Evolutionary conservation across 1,140 invertebrate species (phyloP).

Genomic region (Lucilia cuprina): DNA sequence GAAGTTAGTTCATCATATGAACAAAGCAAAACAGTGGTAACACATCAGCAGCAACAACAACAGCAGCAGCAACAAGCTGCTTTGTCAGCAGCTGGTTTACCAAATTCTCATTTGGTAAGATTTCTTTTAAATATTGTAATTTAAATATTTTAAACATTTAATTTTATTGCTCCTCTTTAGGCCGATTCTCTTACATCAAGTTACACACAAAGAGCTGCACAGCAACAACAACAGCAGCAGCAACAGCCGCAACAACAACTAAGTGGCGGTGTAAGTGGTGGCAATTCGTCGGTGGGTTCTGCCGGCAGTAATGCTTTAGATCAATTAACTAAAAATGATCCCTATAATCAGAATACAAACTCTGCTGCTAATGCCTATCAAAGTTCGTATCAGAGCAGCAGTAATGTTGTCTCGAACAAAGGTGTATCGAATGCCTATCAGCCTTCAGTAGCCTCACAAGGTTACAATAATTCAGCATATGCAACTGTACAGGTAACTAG

Average conservation of each 20-base stretch:
- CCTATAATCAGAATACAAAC: slow-evolving; percentile 50
- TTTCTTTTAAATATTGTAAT: not conserved
- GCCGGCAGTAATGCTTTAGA: slow-evolving; percentile 49
- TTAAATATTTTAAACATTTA: not conserved
- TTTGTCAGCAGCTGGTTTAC: slow-evolving; percentile 52
- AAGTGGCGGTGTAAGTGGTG: slow-evolving; percentile 40
- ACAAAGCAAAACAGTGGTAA: slow-evolving; percentile 45
- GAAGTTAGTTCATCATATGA: slow-evolving; percentile 55
- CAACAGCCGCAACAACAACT: slow-evolving; percentile 34
- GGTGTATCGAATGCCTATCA: slow-evolving; percentile 50
- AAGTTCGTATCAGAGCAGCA: slow-evolving; percentile 54
- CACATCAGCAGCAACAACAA: slow-evolving; percentile 46
- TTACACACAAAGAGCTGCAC: slow-evolving; percentile 50
- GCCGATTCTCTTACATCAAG: slow-evolving; percentile 51
- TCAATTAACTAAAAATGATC: slow-evolving; percentile 59
- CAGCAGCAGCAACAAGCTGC: slow-evolving; percentile 46
- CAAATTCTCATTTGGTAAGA: slow-evolving; percentile 58
- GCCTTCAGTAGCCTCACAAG: slow-evolving; percentile 45
- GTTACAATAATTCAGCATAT: slow-evolving; percentile 55
- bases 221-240: slow-evolving; percentile 45
- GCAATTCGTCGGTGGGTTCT: slow-evolving; percentile 25
- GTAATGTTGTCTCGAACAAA: slow-evolving; percentile 45
- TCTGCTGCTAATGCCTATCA: slow-evolving; percentile 50
- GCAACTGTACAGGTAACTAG: slow-evolving; percentile 51
- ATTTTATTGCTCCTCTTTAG: slow-evolving; percentile 39